These are phyloP conservation scores for Pleuronectes platessa DNA, from an alignment of 2,113 vertebrate species.

Conservation along the genomic window DNA sequence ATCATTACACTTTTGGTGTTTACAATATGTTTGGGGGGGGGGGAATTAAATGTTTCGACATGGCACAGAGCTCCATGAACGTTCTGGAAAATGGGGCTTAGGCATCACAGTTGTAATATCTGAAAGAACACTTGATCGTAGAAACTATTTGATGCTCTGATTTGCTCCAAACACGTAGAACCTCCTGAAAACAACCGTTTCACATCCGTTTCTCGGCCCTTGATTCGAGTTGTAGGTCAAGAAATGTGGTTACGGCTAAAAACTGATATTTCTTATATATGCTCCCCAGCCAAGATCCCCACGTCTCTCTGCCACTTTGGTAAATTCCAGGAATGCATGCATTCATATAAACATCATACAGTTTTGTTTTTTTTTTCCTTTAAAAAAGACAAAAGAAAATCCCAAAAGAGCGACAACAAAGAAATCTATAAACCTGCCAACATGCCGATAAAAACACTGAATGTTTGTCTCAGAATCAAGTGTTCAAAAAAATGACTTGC, in stretches of 20 bases:
- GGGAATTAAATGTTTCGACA: background rate
- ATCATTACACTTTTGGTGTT: background rate
- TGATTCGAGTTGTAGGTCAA: conserved; percentile 4
- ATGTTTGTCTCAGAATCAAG: conserved; percentile 57
- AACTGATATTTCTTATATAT: conserved; percentile 11
- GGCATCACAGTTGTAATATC: background rate
- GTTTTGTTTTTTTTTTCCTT: conserved; percentile 8
- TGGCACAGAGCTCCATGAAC: background rate
- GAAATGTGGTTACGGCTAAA: conserved; percentile 22
- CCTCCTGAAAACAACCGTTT: conserved; percentile 8
- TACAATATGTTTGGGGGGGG: background rate
- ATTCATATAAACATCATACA: conserved; percentile 69
- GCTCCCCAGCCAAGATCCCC: conserved; percentile 39
- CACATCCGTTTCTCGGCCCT: conserved; percentile 12
- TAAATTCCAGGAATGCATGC: conserved; percentile 77
- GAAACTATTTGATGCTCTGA: background rate
- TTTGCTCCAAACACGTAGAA: background rate
- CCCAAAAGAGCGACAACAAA: conserved; percentile 32
- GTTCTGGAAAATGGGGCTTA: conserved; percentile 46
- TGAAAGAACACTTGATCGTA: background rate
- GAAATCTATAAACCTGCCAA: conserved; percentile 61
- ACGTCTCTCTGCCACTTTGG: conserved; percentile 70
- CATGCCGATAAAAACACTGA: conserved; percentile 72
- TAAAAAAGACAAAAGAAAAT: background rate
- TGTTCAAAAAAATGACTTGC: conserved; percentile 53